Base-by-base conservation (phyloP, 2,797 vertebrate genomes). In the Urophycis tenuis region DNA sequence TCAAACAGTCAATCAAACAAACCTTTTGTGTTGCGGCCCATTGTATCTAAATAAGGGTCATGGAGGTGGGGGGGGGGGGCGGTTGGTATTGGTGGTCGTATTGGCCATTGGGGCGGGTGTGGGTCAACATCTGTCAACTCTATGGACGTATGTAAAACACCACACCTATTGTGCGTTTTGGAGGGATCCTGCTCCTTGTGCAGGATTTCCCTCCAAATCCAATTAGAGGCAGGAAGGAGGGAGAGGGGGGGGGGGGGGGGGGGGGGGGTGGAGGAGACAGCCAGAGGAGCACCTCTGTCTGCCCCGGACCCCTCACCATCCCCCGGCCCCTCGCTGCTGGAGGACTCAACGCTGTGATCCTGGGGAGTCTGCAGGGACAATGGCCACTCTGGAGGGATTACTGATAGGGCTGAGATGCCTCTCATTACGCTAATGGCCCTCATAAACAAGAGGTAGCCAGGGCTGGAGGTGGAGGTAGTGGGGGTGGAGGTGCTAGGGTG, bases 181-280 rank as follows among this genome's bases (percentile, higher is more conserved):
- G 91, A 92, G 91, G 91, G 91, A 91, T 88, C 79, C 80, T 85
- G 84, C 79, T 81, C 76, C 85, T 87, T 86, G 82, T 84, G 79
- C 77, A 67, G 29, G 60, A 87, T 92, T 76, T 92, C 91, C 91
- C 91, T 92, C 91, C 91, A 91, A 91, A 89, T 45, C 91, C 91
- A 90, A 89, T 92, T 89, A 90, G 85, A 88, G 80, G 73, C 10
- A 39, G 77, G 71, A 70, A 64, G 15, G 87, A 86, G 89, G 85
- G 81, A 67, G 32, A 85, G 81, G 67, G 77, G 15, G 72, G 67
- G 1, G 45, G 77, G 74, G 72, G 67, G 45, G 72, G n/a, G 85
- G 81, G 67, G 77, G 15, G 72, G 67, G 1, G 45, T 78, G 74
- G 72, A 71, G 45, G 72, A 80, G 78, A 80, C 73, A 75, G 87